These are phyloP conservation scores for Istiophorus platypterus DNA, from an alignment of 2,113 vertebrate genomes.

Conservation along the genomic window DNA sequence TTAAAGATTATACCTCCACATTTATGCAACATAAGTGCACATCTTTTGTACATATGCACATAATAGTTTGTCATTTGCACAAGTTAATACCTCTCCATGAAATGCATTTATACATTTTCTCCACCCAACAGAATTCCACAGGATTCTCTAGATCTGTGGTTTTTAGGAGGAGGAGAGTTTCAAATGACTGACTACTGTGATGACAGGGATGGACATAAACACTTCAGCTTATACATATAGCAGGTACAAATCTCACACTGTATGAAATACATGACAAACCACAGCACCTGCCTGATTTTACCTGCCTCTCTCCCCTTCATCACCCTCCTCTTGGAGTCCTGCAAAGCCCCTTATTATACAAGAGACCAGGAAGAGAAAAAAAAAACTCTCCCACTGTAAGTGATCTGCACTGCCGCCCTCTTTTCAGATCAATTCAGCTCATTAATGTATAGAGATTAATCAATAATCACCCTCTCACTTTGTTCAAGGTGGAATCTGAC, in stretches of 20 bases:
- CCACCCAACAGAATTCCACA: neutral
- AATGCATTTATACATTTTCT: slow-evolving; percentile 13
- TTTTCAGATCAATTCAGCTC: slow-evolving; percentile 76
- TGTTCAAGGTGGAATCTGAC: slow-evolving; percentile 77
- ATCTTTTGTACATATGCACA: slow-evolving; percentile 13
- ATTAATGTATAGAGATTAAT: slow-evolving; percentile 83
- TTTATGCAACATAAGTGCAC: slow-evolving; percentile 22
- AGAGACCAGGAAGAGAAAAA: neutral
- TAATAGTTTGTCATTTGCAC: slow-evolving; percentile 18
- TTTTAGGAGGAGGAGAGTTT: slow-evolving; percentile 17
- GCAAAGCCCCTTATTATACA: slow-evolving; percentile 3
- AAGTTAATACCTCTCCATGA: slow-evolving; percentile 22
- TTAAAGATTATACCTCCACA: slow-evolving; percentile 22
- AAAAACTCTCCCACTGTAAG: slow-evolving; percentile 30
- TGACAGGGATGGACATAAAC: slow-evolving; percentile 28
- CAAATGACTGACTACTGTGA: slow-evolving; percentile 19
- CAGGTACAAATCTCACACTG: slow-evolving; percentile 22
- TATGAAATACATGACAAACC: slow-evolving; percentile 28
- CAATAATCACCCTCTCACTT: slow-evolving; percentile 78
- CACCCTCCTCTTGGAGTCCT: slow-evolving; percentile 10
- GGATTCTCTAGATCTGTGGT: slow-evolving; percentile 17
- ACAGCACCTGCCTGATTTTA: slow-evolving; percentile 23
- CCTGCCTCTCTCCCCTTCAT: slow-evolving; percentile 19
- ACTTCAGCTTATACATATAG: slow-evolving; percentile 20
- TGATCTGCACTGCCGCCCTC: slow-evolving; percentile 60